Conservation (phyloP, 2,888 invertebrate genomes). For the Cantharis rustica region DNA sequence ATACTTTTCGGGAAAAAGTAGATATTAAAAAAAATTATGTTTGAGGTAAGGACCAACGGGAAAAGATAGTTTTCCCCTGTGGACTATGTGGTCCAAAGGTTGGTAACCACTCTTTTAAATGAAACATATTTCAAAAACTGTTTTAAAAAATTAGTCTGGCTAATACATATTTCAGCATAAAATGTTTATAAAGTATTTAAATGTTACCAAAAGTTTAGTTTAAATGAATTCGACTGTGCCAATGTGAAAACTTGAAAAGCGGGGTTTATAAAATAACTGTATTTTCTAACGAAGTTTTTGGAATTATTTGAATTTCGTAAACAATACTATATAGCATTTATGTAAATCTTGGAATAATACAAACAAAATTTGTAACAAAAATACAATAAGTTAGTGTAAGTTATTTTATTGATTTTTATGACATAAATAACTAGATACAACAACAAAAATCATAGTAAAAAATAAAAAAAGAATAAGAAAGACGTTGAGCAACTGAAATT, state of each 20-base stretch:
- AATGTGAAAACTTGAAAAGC: not conserved
- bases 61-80: no score
- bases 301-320: not conserved
- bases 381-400: not conserved
- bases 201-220: not conserved
- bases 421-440: not conserved
- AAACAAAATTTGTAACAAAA: not conserved
- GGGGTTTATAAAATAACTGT: not conserved
- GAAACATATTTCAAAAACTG: no score
- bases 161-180: no score
- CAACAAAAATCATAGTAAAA: not conserved
- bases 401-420: not conserved
- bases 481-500: not conserved
- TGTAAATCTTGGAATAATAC: not conserved
- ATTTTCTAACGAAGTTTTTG: not conserved
- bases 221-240: not conserved
- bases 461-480: not conserved
- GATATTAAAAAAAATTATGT: no score
- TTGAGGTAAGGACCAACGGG: no score
- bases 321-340: not conserved
- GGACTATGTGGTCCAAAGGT: no score
- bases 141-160: no score
- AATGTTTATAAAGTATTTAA: no score
- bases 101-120: no score
- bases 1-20: no score